These are phyloP conservation scores for Chrysomallon squamiferum DNA, from an alignment of 1,140 invertebrate species.

Conservation along the genomic window DNA sequence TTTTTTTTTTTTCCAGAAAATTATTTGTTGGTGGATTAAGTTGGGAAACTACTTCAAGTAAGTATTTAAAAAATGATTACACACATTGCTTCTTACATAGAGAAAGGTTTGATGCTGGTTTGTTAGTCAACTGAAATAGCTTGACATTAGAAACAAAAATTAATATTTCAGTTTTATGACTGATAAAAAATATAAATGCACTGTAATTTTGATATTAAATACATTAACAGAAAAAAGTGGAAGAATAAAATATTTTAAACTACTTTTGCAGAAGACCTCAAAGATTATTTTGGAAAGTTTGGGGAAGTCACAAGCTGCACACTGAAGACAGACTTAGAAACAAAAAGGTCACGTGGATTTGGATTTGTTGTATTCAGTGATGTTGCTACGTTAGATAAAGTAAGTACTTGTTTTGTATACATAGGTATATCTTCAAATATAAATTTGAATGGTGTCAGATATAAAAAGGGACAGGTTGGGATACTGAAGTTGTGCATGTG, in stretches of 20 bases:
- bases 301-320: constrained; percentile 97
- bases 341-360: constrained; percentile 92
- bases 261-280: constrained; percentile 64
- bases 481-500: too few species aligned
- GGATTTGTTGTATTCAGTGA: constrained; percentile 97
- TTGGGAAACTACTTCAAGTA: constrained; percentile 89
- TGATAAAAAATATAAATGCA: background rate
- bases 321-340: constrained; percentile 97
- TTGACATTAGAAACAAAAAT: too few species aligned
- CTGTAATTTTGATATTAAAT: background rate
- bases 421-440: background rate
- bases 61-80: constrained; percentile 16
- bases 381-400: constrained; percentile 67
- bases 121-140: too few species aligned
- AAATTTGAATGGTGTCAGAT: too few species aligned
- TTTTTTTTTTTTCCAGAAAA: constrained; percentile 72
- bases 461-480: too few species aligned
- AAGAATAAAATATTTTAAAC: background rate
- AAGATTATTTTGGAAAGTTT: constrained; percentile 70
- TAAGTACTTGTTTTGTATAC: constrained; percentile 17
- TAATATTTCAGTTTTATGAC: background rate
- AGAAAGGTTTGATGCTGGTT: too few species aligned
- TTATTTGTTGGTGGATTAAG: constrained; percentile 95
- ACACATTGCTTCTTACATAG: too few species aligned
- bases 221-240: background rate